Evolutionary conservation across 2,888 invertebrate genomes (phyloP).

Genomic region (Temnothorax unifasciatus): DNA sequence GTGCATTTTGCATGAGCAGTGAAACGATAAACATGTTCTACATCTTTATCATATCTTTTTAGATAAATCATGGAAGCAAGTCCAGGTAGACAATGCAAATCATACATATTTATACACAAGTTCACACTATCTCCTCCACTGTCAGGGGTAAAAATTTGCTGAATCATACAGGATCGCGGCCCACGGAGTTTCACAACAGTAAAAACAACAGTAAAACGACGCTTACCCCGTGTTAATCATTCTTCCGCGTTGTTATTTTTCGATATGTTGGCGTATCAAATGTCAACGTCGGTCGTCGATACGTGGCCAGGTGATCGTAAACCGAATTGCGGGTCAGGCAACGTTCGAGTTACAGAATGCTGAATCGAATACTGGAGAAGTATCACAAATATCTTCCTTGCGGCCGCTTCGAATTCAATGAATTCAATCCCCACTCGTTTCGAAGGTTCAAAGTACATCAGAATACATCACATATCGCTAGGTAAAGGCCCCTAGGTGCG

Average conservation of each 20-base stretch:
- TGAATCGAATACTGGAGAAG: background rate
- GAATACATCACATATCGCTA: background rate
- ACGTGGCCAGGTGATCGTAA: background rate
- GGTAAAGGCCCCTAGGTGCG: background rate
- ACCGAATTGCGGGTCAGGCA: background rate
- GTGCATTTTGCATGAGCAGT: background rate
- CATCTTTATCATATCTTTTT: background rate
- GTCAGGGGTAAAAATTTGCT: background rate
- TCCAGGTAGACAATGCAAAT: background rate
- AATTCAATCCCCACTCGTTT: background rate
- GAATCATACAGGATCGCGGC: background rate
- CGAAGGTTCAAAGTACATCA: slow-evolving; percentile 5
- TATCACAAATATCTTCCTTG: background rate
- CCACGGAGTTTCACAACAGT: background rate
- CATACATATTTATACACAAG: background rate
- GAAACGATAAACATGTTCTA: background rate
- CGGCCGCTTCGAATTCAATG: background rate
- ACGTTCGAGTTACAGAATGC: too few species aligned
- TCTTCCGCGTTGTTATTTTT: slow-evolving; percentile 5
- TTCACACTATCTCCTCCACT: background rate
- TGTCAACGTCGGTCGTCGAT: background rate
- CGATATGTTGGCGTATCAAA: background rate
- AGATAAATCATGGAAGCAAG: background rate
- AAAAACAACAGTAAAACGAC: slow-evolving; percentile 6
- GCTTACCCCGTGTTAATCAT: slow-evolving; percentile 74